Conservation (phyloP, 1,140 invertebrate species). For the Drosophila gunungcola region DNA sequence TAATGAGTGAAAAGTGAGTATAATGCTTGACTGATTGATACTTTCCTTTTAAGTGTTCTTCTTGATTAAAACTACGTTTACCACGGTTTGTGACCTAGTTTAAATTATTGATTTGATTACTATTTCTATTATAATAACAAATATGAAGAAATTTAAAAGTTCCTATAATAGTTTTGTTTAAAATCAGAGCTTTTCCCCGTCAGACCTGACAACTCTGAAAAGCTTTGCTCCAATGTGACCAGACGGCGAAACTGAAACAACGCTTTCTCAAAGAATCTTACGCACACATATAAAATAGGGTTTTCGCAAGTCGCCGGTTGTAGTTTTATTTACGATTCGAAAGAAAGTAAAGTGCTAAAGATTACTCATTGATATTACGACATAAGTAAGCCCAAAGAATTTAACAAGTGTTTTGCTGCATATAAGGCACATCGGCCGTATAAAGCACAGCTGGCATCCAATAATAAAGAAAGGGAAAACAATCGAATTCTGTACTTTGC, state of each 20-base stretch:
- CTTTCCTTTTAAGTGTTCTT: no score
- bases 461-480: slow-evolving; percentile 16
- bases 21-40: no score
- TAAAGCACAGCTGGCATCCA: slow-evolving; percentile 15
- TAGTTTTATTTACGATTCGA: slow-evolving; percentile 52
- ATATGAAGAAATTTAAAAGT: no score
- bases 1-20: no score
- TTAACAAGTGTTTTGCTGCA: slow-evolving; percentile 11
- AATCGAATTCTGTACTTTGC: slow-evolving; percentile 59
- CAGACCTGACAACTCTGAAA: background rate
- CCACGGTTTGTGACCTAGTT: no score
- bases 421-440: slow-evolving; percentile 16
- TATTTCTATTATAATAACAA: no score
- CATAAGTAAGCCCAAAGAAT: slow-evolving; percentile 64
- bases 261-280: background rate
- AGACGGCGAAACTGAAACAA: background rate
- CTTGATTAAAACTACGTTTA: no score
- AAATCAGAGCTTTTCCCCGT: background rate
- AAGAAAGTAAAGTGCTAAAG: slow-evolving; percentile 15
- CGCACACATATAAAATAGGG: slow-evolving; percentile 15
- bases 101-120: no score
- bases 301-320: slow-evolving; percentile 34
- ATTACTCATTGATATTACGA: slow-evolving; percentile 44
- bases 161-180: background rate
- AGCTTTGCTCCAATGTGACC: background rate